These are phyloP conservation scores for Octodon degus DNA, from an alignment of 2,113 vertebrate species.

Conservation along the genomic window DNA sequence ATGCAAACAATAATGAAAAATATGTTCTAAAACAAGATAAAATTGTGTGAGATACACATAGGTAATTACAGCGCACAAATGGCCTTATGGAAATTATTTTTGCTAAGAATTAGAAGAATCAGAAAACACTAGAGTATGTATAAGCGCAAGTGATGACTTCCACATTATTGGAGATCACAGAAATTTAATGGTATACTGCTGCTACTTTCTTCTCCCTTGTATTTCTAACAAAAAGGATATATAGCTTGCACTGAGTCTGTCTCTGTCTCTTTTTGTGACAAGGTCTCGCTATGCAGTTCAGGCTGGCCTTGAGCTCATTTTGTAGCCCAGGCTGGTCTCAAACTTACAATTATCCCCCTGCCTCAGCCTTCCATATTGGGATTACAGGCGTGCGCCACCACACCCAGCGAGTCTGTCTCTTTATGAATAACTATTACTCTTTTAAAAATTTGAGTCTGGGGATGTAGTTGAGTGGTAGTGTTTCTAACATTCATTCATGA, in stretches of 20 bases:
- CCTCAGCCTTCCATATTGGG: too few species aligned
- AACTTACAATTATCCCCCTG: too few species aligned
- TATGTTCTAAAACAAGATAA: slow-evolving; percentile 43
- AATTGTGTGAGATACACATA: not conserved
- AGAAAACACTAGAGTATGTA: not conserved
- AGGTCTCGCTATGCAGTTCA: too few species aligned
- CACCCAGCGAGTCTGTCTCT: not conserved
- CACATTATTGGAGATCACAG: not conserved
- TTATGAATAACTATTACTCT: not conserved
- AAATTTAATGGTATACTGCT: not conserved
- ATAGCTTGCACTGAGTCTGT: not conserved
- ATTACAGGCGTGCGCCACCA: too few species aligned
- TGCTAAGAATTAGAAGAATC: not conserved
- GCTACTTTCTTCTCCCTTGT: not conserved
- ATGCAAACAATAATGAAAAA: slow-evolving; percentile 60
- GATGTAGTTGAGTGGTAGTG: not conserved
- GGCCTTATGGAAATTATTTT: not conserved
- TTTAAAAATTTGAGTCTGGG: not conserved
- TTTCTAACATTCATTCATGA: not conserved
- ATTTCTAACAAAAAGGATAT: not conserved
- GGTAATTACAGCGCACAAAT: not conserved
- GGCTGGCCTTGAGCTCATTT: too few species aligned
- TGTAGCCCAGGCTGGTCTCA: too few species aligned
- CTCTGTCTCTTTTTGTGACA: not conserved
- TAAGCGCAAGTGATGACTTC: not conserved